Evolutionary conservation across 2,888 invertebrate species (phyloP), one percentile per base, ranked within the genome.

Genomic region (Tanaodytes sp.): DNA sequence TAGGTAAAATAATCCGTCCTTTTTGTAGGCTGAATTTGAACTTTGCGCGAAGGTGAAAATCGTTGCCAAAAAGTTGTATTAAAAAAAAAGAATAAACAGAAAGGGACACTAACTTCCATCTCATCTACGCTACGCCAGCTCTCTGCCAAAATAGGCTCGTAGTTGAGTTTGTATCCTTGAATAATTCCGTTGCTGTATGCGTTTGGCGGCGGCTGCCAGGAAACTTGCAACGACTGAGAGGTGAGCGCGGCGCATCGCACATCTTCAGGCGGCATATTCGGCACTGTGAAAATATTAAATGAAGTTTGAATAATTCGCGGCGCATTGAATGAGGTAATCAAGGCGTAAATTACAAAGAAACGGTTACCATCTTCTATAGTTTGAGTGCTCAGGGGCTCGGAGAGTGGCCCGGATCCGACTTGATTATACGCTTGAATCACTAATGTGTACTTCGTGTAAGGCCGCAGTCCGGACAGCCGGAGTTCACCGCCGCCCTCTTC

Each of bases 171-270:
- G 79, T 92, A 92, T 2, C 93, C 93, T 81, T 92, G 91, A 63
- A 94, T 87, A 46, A 93, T 87, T 2, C 94, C 94, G 77, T 93
- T 92, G 62, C 91, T 90, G 65, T 92, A 90, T 73, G 89, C 88
- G 30, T 89, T 88, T 33, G 92, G 90, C 0, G 93, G 92, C 11
- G 92, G 92, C 72, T 92, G 91, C 94, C 94, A 94, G 48, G 91
- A 90, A 15, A 94, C 90, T 86, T 92, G 91, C 57, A 94, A 85
- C 5, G 92, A 92, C 78, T 92, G 91, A 0, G 93, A 92, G 19
- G 91, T 91, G 42, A 93, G 83, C 0, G 93, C 89, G 0, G 90
- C 90, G 78, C 93, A 93, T 64, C 92, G 88, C 12, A 94, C 90
- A 78, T 91, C 92, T 82, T 91, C 91, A 0, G 93, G 93, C n/a